Evolutionary conservation across 2,797 vertebrate species (phyloP), one percentile per base, ranked within the genome.

Genomic region (Gallinago solitaria): DNA sequence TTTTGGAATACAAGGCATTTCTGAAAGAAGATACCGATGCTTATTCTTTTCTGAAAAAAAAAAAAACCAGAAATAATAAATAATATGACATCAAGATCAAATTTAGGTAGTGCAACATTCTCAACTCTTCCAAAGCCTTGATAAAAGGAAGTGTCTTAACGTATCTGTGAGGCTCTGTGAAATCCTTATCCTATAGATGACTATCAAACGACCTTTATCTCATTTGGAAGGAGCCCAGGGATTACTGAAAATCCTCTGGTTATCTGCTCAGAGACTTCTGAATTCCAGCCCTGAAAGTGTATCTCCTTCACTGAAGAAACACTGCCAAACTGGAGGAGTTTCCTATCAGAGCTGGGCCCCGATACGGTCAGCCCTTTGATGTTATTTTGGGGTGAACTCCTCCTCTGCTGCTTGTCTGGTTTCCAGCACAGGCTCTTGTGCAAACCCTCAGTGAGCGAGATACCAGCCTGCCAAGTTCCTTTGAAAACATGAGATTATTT

Each of bases 351-450:
- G 54, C 45, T 32, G 57, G 60, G 71, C 48, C 24, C 5, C 12
- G 75, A 39, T 9, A 71, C 0, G 45, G 35, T 21, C 68, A 50
- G 32, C 35, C 65, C 95, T 94, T 96, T 96, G 92, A 93, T 94
- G 95, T 69, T 96, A 93, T 97, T 95, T 91, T 11, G 19, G 93
- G 88, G 63, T 12, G 45, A 90, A 41, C 68, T 64, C 68, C 56
- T 77, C 45, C 86, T 68, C 82, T 35, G 18, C 56, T 6, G 12
- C 16, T 28, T 3, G 7, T 19, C 82, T 91, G 87, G 41, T 87
- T 96, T 82, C 93, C 93, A 77, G 21, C 33, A 71, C 53, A 80
- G 60, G 57, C 96, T 78, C 95, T 89, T 75, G 64, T 57, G 87
- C 74, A 76, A 67, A 18, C 83, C 79, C 88, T 76, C 56, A 74